These are phyloP conservation scores for Campoletis raptor DNA, from an alignment of 2,888 invertebrate genomes.

Conservation along the genomic window DNA sequence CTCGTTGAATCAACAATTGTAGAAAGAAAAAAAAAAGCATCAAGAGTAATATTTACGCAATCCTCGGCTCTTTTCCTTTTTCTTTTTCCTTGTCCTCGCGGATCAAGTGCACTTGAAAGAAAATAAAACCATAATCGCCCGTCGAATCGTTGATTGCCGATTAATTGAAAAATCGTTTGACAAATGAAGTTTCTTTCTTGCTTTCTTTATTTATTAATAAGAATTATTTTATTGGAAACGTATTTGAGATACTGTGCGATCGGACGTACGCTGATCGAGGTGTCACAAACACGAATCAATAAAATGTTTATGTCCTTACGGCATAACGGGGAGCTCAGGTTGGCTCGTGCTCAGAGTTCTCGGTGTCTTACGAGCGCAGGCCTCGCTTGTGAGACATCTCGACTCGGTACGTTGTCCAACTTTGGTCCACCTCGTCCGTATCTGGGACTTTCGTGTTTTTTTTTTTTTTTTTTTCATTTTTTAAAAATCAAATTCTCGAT, in stretches of 20 bases:
- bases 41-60: constrained; percentile 45
- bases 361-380: constrained; percentile 83
- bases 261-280: constrained; percentile 65
- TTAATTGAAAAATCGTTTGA: neutral
- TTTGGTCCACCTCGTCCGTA: constrained; percentile 50
- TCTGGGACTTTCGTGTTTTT: constrained; percentile 12
- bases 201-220: neutral
- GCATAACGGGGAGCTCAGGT: constrained; percentile 57
- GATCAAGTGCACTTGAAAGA: neutral
- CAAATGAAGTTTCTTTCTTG: neutral
- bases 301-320: constrained; percentile 46
- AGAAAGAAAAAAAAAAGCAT: constrained; percentile 48
- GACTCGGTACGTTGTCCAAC: constrained; percentile 73
- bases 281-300: constrained; percentile 27
- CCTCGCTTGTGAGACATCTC: constrained; percentile 82
- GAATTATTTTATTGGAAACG: neutral
- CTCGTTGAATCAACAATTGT: constrained; percentile 24
- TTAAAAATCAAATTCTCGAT: neutral
- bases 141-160: constrained; percentile 63
- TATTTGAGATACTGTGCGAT: constrained; percentile 42
- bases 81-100: constrained; percentile 7
- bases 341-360: constrained; percentile 74
- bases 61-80: constrained; percentile 23
- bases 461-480: neutral
- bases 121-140: neutral